Evolutionary conservation across 2,888 invertebrate genomes (phyloP).

Genomic region (Tupiocoris notatus): DNA sequence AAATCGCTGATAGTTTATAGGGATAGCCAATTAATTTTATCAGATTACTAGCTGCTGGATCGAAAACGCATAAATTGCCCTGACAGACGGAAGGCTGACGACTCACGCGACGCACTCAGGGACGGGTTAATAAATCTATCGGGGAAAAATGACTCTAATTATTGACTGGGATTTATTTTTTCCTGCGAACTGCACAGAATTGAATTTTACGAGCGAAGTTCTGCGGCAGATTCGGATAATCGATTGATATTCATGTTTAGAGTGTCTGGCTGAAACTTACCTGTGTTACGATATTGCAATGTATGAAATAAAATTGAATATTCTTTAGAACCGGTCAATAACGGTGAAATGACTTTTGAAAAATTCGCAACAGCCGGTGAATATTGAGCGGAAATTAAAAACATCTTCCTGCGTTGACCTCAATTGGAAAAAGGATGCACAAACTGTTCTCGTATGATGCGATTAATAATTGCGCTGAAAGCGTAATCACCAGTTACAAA

Average conservation of each 20-base stretch:
- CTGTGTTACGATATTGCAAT: neutral
- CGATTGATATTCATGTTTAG: neutral
- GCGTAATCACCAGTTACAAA: neutral
- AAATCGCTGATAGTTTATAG: neutral
- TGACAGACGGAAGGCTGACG: neutral
- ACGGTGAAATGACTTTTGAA: no score
- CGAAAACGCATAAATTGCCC: conserved; percentile 7
- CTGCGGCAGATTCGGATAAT: no score
- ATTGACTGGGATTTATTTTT: no score
- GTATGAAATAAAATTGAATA: no score
- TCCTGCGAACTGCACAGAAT: no score
- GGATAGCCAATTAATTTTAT: conserved; percentile 2
- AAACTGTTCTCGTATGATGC: neutral
- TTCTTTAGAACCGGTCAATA: no score
- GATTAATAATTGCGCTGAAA: neutral
- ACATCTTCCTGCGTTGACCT: neutral
- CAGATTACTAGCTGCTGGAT: conserved; percentile 1
- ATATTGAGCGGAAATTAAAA: no score
- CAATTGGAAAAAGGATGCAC: neutral
- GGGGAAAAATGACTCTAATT: neutral
- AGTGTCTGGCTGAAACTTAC: neutral
- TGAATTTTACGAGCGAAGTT: no score
- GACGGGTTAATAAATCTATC: neutral
- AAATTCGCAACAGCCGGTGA: no score
- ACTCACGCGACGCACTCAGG: neutral